phyloP scores from a whole-genome alignment of 2,113 vertebrate species.

The Eublepharis macularius region DNA sequence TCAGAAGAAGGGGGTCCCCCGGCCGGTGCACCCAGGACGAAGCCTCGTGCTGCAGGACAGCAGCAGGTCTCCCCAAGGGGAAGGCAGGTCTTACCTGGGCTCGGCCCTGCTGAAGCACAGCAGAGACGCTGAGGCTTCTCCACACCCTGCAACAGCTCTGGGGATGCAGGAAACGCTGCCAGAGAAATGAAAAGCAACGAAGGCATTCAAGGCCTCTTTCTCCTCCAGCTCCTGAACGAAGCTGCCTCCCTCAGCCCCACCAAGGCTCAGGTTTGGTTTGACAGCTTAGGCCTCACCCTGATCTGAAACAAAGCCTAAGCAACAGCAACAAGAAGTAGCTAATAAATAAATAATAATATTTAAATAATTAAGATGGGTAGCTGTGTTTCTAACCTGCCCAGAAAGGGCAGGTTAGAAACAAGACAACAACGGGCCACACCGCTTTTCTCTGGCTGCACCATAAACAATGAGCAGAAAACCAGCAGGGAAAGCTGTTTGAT shows the following conservation, averaged over 20 bases:
- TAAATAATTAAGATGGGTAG: too few relatives aligned
- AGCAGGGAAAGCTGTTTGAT: too few relatives aligned
- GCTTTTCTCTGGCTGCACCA: too few relatives aligned
- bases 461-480: too few relatives aligned
- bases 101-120: slow-evolving; percentile 11
- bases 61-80: fast-evolving
- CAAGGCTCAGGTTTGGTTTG: neutral
- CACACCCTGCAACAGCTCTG: neutral
- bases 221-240: neutral
- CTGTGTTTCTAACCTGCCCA: too few relatives aligned
- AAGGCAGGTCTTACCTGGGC: slow-evolving; percentile 13
- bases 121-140: neutral
- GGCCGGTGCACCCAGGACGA: neutral
- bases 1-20: fast-evolving
- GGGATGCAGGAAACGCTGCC: slow-evolving; percentile 16
- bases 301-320: neutral
- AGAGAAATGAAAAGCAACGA: fast-evolving
- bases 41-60: fast-evolving
- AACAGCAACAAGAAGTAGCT: neutral
- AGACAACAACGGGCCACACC: too few relatives aligned
- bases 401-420: too few relatives aligned
- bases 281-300: too few relatives aligned
- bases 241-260: too few relatives aligned
- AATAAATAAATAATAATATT: too few relatives aligned
- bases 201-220: fast-evolving